phyloP scores from a whole-genome alignment of 1,140 invertebrate species.

The Pseudomyrmex dendroicus region DNA sequence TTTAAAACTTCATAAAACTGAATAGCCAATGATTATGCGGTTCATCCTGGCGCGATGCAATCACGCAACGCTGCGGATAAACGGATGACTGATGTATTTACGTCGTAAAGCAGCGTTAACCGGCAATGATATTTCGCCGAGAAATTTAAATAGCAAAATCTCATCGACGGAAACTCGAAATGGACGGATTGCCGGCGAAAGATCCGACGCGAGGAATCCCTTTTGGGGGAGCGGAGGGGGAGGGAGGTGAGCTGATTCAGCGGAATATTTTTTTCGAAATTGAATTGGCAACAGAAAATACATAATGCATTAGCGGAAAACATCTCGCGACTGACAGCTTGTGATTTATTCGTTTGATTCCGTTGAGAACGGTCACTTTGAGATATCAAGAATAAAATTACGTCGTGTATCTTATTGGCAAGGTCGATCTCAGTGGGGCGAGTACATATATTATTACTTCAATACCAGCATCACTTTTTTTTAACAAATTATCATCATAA shows the following conservation, averaged over 20 bases:
- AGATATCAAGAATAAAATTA: conserved; percentile 24
- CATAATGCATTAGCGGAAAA: conserved; percentile 66
- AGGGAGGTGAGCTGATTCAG: not conserved
- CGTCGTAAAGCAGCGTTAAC: conserved; percentile 35
- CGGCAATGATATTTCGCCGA: not conserved
- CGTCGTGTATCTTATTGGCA: not conserved
- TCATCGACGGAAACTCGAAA: conserved; percentile 49
- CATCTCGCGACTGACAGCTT: conserved; percentile 56
- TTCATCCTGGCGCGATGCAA: conserved; percentile 18
- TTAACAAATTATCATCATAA: not conserved
- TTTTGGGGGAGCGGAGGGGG: not conserved
- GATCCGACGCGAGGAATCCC: conserved; percentile 33
- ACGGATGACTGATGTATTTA: not conserved
- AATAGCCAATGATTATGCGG: conserved; percentile 5
- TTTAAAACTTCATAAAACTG: conserved; percentile 31
- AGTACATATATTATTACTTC: not conserved
- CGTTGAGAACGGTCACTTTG: conserved; percentile 24
- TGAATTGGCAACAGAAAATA: conserved; percentile 54
- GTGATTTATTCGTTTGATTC: conserved; percentile 60
- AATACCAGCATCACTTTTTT: not conserved
- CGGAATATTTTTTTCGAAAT: conserved; percentile 68
- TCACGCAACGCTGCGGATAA: conserved; percentile 8
- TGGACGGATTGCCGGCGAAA: conserved; percentile 35
- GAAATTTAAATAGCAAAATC: conserved; percentile 65
- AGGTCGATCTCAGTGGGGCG: not conserved